Evolutionary conservation across 1,140 invertebrate genomes (phyloP).

Genomic region (Drosophila mauritiana): DNA sequence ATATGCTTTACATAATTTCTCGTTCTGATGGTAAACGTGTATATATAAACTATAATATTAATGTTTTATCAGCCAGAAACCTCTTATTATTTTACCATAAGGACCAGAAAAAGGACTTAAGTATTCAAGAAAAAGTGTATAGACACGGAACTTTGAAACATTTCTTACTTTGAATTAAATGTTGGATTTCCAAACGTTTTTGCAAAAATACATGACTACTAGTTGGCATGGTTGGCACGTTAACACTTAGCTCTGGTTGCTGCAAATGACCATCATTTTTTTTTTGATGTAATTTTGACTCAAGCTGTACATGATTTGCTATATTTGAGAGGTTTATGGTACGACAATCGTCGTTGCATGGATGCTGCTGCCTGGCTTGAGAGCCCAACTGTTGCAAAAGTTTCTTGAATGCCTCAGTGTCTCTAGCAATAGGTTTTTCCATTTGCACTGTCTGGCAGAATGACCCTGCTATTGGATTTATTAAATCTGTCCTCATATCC

Average conservation of each 20-base stretch:
- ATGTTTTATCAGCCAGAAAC: too few relatives aligned
- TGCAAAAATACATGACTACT: constrained; percentile 24
- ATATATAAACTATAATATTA: too few relatives aligned
- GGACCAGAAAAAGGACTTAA: too few relatives aligned
- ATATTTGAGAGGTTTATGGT: constrained; percentile 14
- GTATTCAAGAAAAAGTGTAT: too few relatives aligned
- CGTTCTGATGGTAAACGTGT: too few relatives aligned
- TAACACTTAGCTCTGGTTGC: not conserved
- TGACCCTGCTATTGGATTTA: constrained; percentile 4
- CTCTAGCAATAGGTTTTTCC: constrained; percentile 49
- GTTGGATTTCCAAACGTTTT: constrained; percentile 59
- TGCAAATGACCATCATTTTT: constrained; percentile 10
- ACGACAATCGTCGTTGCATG: constrained; percentile 13
- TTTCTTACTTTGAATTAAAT: constrained; percentile 58
- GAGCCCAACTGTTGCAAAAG: constrained; percentile 62
- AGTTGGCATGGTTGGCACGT: constrained; percentile 24
- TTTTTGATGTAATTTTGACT: constrained; percentile 10
- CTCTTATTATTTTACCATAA: too few relatives aligned
- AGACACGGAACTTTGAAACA: not conserved
- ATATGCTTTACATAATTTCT: too few relatives aligned
- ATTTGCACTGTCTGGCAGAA: constrained; percentile 13
- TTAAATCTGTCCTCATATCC: constrained; percentile 44
- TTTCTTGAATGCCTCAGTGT: constrained; percentile 67
- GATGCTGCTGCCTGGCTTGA: constrained; percentile 28
- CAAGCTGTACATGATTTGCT: constrained; percentile 1